phyloP scores from a whole-genome alignment of 2,888 invertebrate species.

The Pyrochroa serraticornis region DNA sequence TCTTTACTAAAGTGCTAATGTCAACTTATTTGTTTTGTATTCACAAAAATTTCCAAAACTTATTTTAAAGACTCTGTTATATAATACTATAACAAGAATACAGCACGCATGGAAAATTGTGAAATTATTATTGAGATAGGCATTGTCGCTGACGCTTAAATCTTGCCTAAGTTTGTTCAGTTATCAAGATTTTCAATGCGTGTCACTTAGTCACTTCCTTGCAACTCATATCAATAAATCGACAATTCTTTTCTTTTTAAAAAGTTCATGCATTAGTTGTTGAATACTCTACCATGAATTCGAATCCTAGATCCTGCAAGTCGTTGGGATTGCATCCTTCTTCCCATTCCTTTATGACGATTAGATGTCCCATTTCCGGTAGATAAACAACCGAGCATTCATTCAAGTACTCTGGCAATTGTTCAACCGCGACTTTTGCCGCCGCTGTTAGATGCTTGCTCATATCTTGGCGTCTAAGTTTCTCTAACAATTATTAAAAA shows the following conservation, averaged over 20 bases:
- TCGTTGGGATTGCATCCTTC: slow-evolving; percentile 63
- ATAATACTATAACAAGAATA: too few relatives aligned
- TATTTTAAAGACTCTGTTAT: too few relatives aligned
- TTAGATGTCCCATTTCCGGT: slow-evolving; percentile 79
- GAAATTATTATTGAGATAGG: too few relatives aligned
- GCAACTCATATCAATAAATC: too few relatives aligned
- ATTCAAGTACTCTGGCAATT: slow-evolving; percentile 69
- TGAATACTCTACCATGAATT: slow-evolving; percentile 67
- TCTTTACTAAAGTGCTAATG: too few relatives aligned
- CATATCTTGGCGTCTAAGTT: slow-evolving; percentile 71
- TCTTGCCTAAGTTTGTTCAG: too few relatives aligned
- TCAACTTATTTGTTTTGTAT: too few relatives aligned
- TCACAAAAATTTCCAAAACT: too few relatives aligned
- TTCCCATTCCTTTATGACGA: slow-evolving; percentile 74
- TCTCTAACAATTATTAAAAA: slow-evolving; percentile 61
- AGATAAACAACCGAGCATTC: slow-evolving; percentile 73
- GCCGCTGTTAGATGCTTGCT: slow-evolving; percentile 75
- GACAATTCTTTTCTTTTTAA: slow-evolving; percentile 12
- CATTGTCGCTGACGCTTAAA: too few relatives aligned
- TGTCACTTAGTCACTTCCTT: too few relatives aligned
- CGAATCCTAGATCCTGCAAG: slow-evolving; percentile 68
- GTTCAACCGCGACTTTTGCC: slow-evolving; percentile 71
- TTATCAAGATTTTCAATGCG: too few relatives aligned
- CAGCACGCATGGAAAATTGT: too few relatives aligned
- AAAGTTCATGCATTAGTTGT: slow-evolving; percentile 6